Evolutionary conservation across 2,888 invertebrate genomes (phyloP).

Genomic region (Ectemnius cavifrons): DNA sequence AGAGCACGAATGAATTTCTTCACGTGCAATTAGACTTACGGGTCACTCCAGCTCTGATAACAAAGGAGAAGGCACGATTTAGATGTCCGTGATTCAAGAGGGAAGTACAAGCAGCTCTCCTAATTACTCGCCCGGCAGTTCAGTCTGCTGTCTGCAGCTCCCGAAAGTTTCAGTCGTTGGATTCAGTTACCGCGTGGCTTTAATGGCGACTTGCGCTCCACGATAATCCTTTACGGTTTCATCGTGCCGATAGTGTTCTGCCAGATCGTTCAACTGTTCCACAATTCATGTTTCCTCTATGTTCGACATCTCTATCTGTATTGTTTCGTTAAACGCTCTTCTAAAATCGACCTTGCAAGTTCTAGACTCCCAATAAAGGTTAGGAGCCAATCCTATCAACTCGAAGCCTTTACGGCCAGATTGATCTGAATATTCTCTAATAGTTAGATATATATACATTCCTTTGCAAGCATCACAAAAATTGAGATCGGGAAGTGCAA

Average conservation of each 20-base stretch:
- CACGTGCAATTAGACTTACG: constrained; percentile 13
- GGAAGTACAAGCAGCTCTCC: constrained; percentile 8
- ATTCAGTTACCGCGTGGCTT: constrained; percentile 60
- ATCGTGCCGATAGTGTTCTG: constrained; percentile 40
- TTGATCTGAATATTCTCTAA: no score
- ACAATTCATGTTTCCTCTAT: constrained; percentile 41
- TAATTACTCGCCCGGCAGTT: constrained; percentile 54
- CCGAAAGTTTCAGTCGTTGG: constrained; percentile 56
- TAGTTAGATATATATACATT: no score
- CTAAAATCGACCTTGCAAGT: no score
- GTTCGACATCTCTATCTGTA: constrained; percentile 36
- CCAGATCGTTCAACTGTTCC: constrained; percentile 55
- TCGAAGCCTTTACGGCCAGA: no score
- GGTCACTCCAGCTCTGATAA: constrained; percentile 19
- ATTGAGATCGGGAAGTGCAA: neutral
- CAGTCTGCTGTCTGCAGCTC: constrained; percentile 14
- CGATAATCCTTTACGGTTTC: constrained; percentile 52
- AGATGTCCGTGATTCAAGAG: neutral
- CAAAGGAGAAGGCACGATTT: constrained; percentile 26
- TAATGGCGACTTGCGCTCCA: constrained; percentile 44
- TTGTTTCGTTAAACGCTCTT: no score
- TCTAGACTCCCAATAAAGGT: no score
- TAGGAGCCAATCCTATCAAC: no score
- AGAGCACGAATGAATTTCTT: constrained; percentile 4
- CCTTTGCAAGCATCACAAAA: no score